Evolutionary conservation across 2,797 vertebrate species (phyloP), one percentile per base, ranked within the genome.

Genomic region (Channallabes apus): DNA sequence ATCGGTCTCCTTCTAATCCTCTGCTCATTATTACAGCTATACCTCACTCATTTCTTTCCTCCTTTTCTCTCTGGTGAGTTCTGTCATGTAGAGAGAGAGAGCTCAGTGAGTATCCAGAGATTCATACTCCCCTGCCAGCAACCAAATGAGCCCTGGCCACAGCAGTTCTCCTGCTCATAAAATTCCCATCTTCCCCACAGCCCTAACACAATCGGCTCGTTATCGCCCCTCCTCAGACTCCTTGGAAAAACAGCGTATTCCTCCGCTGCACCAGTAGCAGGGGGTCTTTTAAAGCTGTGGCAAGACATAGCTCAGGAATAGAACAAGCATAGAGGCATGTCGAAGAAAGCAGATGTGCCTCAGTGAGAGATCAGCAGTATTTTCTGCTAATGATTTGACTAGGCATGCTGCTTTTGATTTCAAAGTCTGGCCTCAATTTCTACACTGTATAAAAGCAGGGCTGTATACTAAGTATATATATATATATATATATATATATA

Each of bases 101-200:
- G 75, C 80, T 80, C 22, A 20, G 80, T 78, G 82, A 72, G 67
- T 72, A 54, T 72, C 11, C 61, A 69, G 54, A 86, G 80, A 83
- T 69, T 82, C 73, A 73, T 24, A 56, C 67, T 81, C 68, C 77
- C 84, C 84, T 46, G 64, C 62, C 27, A 80, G 51, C 64, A 77
- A 65, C 82, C 80, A 86, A 87, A 86, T 87, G 87, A 87, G 86
- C 87, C 84, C 82, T 84, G 84, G 68, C 75, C 84, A 76, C 83
- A 82, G 65, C 62, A 32, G 77, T 76, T 68, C 87, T 87, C 41
- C 79, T 67, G 72, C 73, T 89, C 85, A 86, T 82, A 82, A 83
- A 82, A 80, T 11, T 61, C 46, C 81, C 59, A 56, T 86, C 88
- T 89, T 80, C 73, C 78, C 76, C 62, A 68, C 67, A 9, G 75